phyloP scores from a whole-genome alignment of 2,113 vertebrate genomes.

The Ageneiosus marmoratus region DNA sequence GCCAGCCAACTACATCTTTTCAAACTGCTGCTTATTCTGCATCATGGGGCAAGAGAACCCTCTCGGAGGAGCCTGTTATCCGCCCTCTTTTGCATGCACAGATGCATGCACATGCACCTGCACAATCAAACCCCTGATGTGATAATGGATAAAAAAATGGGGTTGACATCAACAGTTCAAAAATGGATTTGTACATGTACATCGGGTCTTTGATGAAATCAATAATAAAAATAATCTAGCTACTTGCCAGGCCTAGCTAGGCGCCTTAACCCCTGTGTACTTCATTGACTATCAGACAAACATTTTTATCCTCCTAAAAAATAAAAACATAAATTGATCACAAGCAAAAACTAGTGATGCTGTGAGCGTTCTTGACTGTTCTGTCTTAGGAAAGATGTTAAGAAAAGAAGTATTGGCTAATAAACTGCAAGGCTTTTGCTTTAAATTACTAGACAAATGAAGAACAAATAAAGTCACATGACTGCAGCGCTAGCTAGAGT shows the following conservation, averaged over 20 bases:
- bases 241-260: background rate
- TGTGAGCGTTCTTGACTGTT: background rate
- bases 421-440: no score
- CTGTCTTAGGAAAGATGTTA: background rate
- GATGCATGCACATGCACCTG: background rate
- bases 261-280: background rate
- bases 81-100: background rate
- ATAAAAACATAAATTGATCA: background rate
- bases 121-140: slow-evolving; percentile 3
- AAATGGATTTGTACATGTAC: slow-evolving; percentile 5
- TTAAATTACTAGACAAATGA: no score
- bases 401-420: background rate
- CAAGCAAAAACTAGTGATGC: background rate
- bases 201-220: slow-evolving; percentile 17
- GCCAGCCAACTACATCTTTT: no score
- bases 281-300: slow-evolving; percentile 5
- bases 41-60: background rate
- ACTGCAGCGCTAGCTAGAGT: no score
- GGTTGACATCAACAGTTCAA: background rate
- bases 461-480: no score
- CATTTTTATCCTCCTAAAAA: background rate
- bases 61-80: background rate
- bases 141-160: background rate
- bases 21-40: no score
- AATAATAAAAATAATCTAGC: background rate